Conservation (phyloP, 2,888 invertebrate species). For the Dryomyza anilis region DNA sequence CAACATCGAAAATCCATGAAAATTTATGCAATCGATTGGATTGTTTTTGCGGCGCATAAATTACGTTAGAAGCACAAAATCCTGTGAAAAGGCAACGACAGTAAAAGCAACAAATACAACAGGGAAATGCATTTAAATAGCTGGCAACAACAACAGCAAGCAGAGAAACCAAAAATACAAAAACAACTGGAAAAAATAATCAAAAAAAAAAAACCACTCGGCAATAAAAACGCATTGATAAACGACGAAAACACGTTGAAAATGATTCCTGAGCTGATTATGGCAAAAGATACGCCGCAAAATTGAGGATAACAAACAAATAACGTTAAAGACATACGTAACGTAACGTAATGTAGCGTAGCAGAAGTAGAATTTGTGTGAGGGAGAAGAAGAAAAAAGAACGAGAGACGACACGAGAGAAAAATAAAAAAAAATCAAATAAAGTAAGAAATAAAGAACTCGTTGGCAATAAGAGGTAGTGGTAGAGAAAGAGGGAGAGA, state of each 20-base stretch:
- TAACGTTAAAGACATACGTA: background rate
- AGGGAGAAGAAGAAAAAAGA: background rate
- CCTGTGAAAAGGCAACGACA: background rate
- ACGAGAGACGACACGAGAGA: no score
- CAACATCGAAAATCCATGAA: background rate
- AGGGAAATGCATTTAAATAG: constrained; percentile 19
- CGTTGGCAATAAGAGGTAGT: no score
- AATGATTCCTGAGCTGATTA: constrained; percentile 42
- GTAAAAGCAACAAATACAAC: background rate
- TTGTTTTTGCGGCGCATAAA: constrained; percentile 1
- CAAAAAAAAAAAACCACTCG: background rate
- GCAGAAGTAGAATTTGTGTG: background rate
- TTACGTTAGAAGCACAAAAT: constrained; percentile 2
- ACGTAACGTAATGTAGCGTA: no score
- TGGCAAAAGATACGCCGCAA: constrained; percentile 11
- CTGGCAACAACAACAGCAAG: constrained; percentile 10
- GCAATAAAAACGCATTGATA: background rate
- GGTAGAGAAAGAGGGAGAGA: background rate
- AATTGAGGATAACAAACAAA: constrained; percentile 8
- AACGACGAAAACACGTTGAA: constrained; percentile 28
- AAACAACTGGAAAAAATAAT: background rate
- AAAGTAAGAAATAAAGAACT: no score
- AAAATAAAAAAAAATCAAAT: no score
- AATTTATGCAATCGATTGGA: background rate
- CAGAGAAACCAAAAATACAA: background rate